These are phyloP conservation scores for Paralichthys olivaceus DNA, from an alignment of 2,113 vertebrate genomes.

Conservation along the genomic window DNA sequence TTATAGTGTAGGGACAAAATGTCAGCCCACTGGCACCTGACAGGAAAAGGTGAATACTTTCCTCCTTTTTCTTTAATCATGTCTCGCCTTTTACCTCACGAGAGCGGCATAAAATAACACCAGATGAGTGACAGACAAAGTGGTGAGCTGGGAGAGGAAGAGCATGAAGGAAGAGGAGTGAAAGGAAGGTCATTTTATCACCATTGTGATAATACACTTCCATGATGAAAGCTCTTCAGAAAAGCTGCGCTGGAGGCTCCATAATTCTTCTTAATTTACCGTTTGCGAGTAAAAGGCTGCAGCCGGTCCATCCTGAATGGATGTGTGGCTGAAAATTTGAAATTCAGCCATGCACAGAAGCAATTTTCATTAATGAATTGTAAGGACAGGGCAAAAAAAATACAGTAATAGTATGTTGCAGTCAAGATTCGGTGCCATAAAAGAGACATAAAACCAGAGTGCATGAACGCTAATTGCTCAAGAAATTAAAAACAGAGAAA, in stretches of 20 bases:
- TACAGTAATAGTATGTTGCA: background rate
- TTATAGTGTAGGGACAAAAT: conserved; percentile 31
- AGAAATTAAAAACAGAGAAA: conserved; percentile 35
- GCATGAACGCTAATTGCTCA: conserved; percentile 22
- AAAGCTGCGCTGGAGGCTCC: background rate
- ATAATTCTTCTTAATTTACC: conserved; percentile 31
- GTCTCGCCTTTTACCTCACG: conserved; percentile 59
- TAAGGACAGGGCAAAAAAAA: background rate
- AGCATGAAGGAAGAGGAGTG: conserved; percentile 13
- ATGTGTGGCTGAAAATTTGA: background rate
- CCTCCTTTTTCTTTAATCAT: conserved; percentile 63
- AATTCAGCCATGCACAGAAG: background rate
- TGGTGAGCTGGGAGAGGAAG: conserved; percentile 36
- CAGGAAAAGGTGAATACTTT: conserved; percentile 37
- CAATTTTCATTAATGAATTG: conserved; percentile 20
- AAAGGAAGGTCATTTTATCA: conserved; percentile 68
- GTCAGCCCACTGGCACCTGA: conserved; percentile 29
- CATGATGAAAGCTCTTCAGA: conserved; percentile 34
- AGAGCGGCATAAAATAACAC: conserved; percentile 45
- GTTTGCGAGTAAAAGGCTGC: conserved; percentile 4
- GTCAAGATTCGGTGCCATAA: conserved; percentile 11
- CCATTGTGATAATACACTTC: conserved; percentile 19
- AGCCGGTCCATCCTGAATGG: background rate
- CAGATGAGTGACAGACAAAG: conserved; percentile 71
- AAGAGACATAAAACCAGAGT: conserved; percentile 24